These are phyloP conservation scores for Uria lomvia DNA, from an alignment of 2,113 vertebrate genomes.

Conservation along the genomic window DNA sequence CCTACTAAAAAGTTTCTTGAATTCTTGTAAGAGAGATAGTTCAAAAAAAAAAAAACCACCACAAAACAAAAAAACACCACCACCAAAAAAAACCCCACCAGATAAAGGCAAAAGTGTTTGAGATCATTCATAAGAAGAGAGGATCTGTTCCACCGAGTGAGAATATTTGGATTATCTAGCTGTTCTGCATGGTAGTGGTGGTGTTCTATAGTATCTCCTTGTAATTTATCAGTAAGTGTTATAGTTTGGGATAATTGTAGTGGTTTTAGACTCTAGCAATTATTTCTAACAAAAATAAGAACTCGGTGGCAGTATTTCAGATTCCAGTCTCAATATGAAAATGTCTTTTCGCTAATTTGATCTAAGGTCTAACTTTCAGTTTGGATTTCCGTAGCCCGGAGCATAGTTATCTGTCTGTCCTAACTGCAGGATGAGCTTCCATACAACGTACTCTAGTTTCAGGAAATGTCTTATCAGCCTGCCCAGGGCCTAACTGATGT, in stretches of 20 bases:
- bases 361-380: neutral
- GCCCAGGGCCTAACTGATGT: neutral
- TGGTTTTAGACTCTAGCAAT: neutral
- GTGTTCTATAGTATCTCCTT: neutral
- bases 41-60: no score
- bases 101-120: neutral
- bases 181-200: neutral
- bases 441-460: neutral
- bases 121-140: neutral
- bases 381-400: neutral
- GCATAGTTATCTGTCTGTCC: neutral
- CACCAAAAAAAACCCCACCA: neutral
- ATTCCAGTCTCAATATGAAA: neutral
- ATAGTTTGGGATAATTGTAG: neutral
- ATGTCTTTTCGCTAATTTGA: neutral
- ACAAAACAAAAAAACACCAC: neutral
- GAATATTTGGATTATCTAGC: neutral
- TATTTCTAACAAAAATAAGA: neutral
- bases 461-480: neutral
- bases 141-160: neutral
- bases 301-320: neutral
- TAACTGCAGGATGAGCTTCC: neutral
- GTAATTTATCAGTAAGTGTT: neutral
- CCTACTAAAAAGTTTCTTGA: neutral
- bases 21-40: neutral